Percentiles rank a stretch among this genome's conserved stretches.
Evolutionary conservation across 2,888 invertebrate species (phyloP).

Genomic region (Leucophenga maculata): DNA sequence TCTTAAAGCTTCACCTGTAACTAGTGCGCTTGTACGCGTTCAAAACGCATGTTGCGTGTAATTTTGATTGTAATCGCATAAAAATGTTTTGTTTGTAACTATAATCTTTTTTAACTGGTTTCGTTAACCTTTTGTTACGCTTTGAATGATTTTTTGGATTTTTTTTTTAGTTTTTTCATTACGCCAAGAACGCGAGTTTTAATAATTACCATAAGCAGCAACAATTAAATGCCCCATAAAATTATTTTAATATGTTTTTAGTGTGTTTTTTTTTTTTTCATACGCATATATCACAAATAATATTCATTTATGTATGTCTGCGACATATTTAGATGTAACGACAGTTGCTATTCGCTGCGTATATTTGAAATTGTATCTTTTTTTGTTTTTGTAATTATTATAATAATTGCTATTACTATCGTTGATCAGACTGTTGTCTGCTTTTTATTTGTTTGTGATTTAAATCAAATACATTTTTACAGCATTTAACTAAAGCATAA

Average conservation of each 20-base stretch:
- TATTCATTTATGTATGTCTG: conserved; percentile 20
- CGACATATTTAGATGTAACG: conserved; percentile 46
- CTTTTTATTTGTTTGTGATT: conserved; percentile 48
- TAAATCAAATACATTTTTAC: conserved; percentile 66
- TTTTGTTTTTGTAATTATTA: conserved; percentile 50
- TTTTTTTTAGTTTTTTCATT: conserved; percentile 30
- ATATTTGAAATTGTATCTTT: conserved; percentile 2
- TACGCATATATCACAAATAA: conserved; percentile 17
- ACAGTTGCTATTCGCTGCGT: conserved; percentile 52
- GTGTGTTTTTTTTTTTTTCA: background rate
- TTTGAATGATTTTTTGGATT: conserved; percentile 45
- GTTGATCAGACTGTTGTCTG: conserved; percentile 23
- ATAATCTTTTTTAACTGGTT: conserved; percentile 62
- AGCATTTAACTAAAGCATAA: conserved; percentile 67
- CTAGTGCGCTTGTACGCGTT: conserved; percentile 29
- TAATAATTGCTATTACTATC: conserved; percentile 52
- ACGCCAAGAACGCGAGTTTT: conserved; percentile 26
- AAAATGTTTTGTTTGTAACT: conserved; percentile 65
- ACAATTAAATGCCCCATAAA: conserved; percentile 66
- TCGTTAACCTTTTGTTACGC: conserved; percentile 64
- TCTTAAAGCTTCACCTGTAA: conserved; percentile 22
- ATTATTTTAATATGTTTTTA: conserved; percentile 57
- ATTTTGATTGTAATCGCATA: conserved; percentile 68
- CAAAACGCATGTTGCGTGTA: conserved; percentile 69
- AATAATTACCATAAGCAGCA: conserved; percentile 52